Evolutionary conservation across 2,797 vertebrate genomes (phyloP), one percentile per base, ranked within the genome.

Genomic region (Macrochelys suwanniensis): DNA sequence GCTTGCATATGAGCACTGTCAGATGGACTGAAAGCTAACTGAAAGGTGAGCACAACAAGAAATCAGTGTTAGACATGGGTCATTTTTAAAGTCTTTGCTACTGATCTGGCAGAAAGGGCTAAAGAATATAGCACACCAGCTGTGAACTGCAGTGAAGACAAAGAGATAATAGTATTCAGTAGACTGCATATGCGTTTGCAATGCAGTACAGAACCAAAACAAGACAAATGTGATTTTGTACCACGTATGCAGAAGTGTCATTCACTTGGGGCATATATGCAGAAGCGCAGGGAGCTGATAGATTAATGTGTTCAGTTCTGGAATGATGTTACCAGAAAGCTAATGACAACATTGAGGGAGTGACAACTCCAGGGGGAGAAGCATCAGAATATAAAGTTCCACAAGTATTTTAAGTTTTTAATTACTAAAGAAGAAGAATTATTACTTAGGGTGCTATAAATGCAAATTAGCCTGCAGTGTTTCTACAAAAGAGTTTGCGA

Each of bases 341-440:
- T 13, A 31, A 28, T 78, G 74, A 74, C 80, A 88, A 77, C 51
- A 26, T 37, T 51, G 47, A 84, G 15, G 21, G 7, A 3, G 51
- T 51, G 81, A 37, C 81, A 80, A 17, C 45, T 42, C 33, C 6
- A 54, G 7, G 19, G 6, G 49, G 21, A 47, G 16, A 31, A 42
- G 33, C 82, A 23, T 26, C 84, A 9, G 87, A 95, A 89, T 47
- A 49, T 0, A 28, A 26, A 10, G 5, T 91, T 92, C 53, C 49
- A 82, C 49, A 54, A 7, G 71, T 59, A 91, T 1, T 56, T 87
- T 53, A 28, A 21, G 11, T 50, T 88, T 90, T 74, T 26, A 57
- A 10, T 49, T 31, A 84, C 28, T 56, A 90, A 84, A 45, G 89
- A 91, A 85, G 10, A 86, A 88, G 4, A 90, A 97, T 50, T 50